Base-by-base conservation (phyloP, 2,888 invertebrate species). In the Mesorhabditis sp. region DNA sequence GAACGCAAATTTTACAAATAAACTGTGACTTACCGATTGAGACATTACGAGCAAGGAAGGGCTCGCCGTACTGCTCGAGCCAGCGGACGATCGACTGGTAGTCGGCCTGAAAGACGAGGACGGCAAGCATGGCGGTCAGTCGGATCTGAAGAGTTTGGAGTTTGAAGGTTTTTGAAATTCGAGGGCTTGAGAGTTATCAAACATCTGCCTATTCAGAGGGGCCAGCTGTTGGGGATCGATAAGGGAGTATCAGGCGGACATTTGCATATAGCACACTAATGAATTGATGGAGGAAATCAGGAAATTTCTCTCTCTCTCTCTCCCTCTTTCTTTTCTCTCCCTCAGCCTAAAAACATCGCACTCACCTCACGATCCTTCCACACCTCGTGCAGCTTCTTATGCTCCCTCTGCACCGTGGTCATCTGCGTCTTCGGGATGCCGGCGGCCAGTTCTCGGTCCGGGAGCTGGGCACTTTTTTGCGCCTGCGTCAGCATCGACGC, bases 61-160 rank as follows among this genome's bases (percentile, higher is more conserved):
- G 79, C 67, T 84, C 84, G 5, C 84, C 84, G 67, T 84, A 83
- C 13, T 80, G 71, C n/a, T 83, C 78, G 58, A 84, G 72, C 84
- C 84, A 84, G 45, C 81, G 79, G 6, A 83, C 73, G 2, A 84
- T 84, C 64, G 75, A 69, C 62, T 75, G 73, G 4, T 75, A 74
- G 70, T 81, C 81, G 4, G 76, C 74, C 64, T 81, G 76, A 63
- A 81, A 79, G 13, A 77, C 80, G 7, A 75, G 76, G 65, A 74
- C 69, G 1, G 81, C 79, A 13, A 76, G 72, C 69, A 78, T 69
- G 28, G 76, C 72, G 45, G 76, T 74, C 10, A 80, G 69, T 3
- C 70, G 62, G 43, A 71, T 68, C 79, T 79, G 15, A 28, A 28
- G 28, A 28, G 28, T 28, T 28, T 28, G 28, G 2, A 2, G 28